Percentiles rank a stretch among this genome's conserved stretches.
Evolutionary conservation across 2,888 invertebrate genomes (phyloP).

Genomic region (Eristalis pertinax): DNA sequence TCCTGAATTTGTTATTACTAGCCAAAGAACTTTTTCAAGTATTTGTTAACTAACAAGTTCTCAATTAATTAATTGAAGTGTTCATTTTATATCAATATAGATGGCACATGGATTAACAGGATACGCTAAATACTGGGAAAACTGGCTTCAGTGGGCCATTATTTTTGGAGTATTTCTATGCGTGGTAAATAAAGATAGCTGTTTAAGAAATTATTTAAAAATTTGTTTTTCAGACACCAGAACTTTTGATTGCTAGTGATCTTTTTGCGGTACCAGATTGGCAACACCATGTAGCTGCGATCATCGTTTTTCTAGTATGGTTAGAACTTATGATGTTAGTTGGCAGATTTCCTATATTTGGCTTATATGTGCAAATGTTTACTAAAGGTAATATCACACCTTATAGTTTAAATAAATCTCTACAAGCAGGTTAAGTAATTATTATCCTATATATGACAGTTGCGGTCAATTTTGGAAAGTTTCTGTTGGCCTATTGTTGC

Average conservation of each 20-base stretch:
- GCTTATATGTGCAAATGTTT: conserved; percentile 94
- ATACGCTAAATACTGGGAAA: conserved; percentile 92
- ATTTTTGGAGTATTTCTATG: conserved; percentile 87
- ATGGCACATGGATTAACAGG: conserved; percentile 87
- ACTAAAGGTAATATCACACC: conserved; percentile 84
- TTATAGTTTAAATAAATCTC: background rate
- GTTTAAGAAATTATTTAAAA: background rate
- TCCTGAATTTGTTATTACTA: conserved; percentile 85
- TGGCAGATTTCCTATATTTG: conserved; percentile 92
- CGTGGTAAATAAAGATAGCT: conserved; percentile 82
- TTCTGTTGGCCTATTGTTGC: conserved; percentile 90
- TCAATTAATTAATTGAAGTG: background rate
- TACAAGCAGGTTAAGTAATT: background rate
- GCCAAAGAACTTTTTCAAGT: conserved; percentile 86
- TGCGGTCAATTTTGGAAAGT: conserved; percentile 91
- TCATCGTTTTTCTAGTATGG: conserved; percentile 91
- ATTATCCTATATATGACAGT: conserved; percentile 81
- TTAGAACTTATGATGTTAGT: conserved; percentile 92
- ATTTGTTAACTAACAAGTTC: background rate
- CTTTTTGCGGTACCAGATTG: conserved; percentile 82
- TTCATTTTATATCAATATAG: conserved; percentile 77
- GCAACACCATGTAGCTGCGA: conserved; percentile 91
- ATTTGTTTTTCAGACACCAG: conserved; percentile 77
- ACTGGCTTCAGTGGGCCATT: conserved; percentile 91
- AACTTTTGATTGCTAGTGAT: conserved; percentile 77